Conservation (phyloP, 2,113 vertebrate species). For the Triplophysa rosa region DNA sequence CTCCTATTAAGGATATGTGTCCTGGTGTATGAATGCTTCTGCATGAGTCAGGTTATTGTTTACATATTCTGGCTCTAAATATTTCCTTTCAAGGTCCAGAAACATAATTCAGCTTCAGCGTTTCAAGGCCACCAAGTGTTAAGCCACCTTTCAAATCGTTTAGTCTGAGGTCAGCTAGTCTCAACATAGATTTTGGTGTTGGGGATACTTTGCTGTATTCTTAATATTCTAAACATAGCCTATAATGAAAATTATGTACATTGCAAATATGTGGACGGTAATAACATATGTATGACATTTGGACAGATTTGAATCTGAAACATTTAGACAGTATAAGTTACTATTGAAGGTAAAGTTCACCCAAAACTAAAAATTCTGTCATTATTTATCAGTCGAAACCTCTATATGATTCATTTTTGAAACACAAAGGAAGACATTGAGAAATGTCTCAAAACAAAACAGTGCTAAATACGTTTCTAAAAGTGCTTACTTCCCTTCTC, state of each 20-base stretch:
- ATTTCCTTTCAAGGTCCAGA: conserved; percentile 37
- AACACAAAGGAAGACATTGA: too few relatives aligned
- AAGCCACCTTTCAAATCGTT: conserved; percentile 3
- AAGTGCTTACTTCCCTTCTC: neutral
- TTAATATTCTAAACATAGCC: neutral
- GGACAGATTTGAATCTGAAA: too few relatives aligned
- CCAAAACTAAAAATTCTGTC: neutral
- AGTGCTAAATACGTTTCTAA: neutral
- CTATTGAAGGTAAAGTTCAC: too few relatives aligned
- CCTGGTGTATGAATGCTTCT: conserved; percentile 8
- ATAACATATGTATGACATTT: too few relatives aligned
- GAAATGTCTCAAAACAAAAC: neutral
- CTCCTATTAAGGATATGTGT: conserved; percentile 24
- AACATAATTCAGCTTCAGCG: neutral
- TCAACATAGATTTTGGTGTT: neutral
- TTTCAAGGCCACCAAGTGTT: conserved; percentile 9
- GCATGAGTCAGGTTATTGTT: conserved; percentile 21
- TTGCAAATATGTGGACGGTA: neutral
- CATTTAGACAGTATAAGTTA: too few relatives aligned
- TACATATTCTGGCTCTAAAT: conserved; percentile 31
- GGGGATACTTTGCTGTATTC: neutral
- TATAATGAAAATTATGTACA: neutral
- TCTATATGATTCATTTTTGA: neutral
- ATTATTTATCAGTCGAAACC: neutral
- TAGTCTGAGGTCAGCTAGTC: neutral